These are phyloP conservation scores for Cabera pusaria DNA, from an alignment of 2,888 invertebrate genomes.

Conservation along the genomic window DNA sequence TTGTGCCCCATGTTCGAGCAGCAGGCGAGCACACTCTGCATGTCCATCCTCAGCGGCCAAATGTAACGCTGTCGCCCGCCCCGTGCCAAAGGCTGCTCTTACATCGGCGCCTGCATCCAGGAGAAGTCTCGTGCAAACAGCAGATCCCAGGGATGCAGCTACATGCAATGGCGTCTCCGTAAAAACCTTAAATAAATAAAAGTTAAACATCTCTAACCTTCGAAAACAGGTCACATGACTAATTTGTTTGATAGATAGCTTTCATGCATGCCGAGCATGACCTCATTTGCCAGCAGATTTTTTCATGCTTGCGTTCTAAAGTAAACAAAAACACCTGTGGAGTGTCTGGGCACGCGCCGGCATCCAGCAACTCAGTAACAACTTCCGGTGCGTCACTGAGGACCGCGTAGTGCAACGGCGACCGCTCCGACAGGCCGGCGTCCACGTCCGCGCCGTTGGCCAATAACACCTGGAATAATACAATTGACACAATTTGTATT, in stretches of 20 bases:
- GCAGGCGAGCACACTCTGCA: constrained; percentile 88
- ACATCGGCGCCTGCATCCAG: constrained; percentile 91
- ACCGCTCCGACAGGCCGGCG: constrained; percentile 87
- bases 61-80: constrained; percentile 91
- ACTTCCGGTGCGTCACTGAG: constrained; percentile 89
- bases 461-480: constrained; percentile 75
- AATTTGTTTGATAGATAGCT: constrained; percentile 13
- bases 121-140: constrained; percentile 87
- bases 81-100: constrained; percentile 87
- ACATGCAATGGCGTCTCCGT: constrained; percentile 94
- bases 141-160: constrained; percentile 89
- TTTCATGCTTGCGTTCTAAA: constrained; percentile 10
- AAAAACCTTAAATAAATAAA: constrained; percentile 83
- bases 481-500: constrained; percentile 34
- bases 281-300: constrained; percentile 17
- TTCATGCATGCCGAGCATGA: constrained; percentile 16
- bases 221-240: constrained; percentile 7
- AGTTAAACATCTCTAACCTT: too few relatives aligned
- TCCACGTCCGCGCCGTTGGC: constrained; percentile 89
- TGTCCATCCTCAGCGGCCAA: constrained; percentile 95
- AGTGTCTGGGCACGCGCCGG: constrained; percentile 92
- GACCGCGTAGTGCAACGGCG: constrained; percentile 93
- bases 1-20: constrained; percentile 89
- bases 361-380: constrained; percentile 87
- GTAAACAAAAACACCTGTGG: constrained; percentile 84